A percentile compares a stretch with the other conserved stretches of the same genome.
Evolutionary conservation across 2,888 invertebrate species (phyloP).

Genomic region (Caenorhabditis uteleia): DNA sequence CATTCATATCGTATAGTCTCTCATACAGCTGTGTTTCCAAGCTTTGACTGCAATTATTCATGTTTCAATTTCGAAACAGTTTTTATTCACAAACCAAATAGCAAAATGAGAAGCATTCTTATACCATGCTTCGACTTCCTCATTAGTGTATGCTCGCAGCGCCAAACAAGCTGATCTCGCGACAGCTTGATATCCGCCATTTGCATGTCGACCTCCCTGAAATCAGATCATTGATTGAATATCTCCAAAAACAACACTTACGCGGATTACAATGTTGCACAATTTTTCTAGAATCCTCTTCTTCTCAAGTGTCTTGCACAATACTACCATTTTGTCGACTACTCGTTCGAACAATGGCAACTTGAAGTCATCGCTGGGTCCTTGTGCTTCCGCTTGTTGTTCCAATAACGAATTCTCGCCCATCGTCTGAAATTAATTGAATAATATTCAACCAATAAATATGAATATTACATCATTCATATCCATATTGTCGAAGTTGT

Average conservation of each 20-base stretch:
- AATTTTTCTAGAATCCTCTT: constrained; percentile 8
- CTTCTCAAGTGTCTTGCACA: constrained; percentile 18
- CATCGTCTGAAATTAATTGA: constrained; percentile 13
- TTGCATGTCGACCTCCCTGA: constrained; percentile 22
- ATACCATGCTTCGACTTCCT: constrained; percentile 16
- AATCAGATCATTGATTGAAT: constrained; percentile 1
- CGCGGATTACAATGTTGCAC: background rate
- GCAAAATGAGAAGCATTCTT: background rate
- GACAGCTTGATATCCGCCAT: constrained; percentile 37
- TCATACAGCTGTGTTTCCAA: constrained; percentile 1
- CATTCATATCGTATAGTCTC: constrained; percentile 4
- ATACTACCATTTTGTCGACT: constrained; percentile 22
- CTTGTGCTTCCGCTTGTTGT: constrained; percentile 9
- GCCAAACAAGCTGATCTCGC: constrained; percentile 39
- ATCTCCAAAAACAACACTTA: background rate
- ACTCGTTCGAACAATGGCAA: constrained; percentile 23
- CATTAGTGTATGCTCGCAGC: constrained; percentile 31
- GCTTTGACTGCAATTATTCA: too few species aligned
- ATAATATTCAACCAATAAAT: background rate
- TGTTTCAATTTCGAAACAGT: too few species aligned
- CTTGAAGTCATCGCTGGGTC: constrained; percentile 7
- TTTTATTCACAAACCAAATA: constrained; percentile 5
- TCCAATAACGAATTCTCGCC: constrained; percentile 24
- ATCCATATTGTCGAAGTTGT: constrained; percentile 11
- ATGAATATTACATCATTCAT: constrained; percentile 38